phyloP scores from a whole-genome alignment of 1,140 invertebrate species.

The Drosophila kikkawai region DNA sequence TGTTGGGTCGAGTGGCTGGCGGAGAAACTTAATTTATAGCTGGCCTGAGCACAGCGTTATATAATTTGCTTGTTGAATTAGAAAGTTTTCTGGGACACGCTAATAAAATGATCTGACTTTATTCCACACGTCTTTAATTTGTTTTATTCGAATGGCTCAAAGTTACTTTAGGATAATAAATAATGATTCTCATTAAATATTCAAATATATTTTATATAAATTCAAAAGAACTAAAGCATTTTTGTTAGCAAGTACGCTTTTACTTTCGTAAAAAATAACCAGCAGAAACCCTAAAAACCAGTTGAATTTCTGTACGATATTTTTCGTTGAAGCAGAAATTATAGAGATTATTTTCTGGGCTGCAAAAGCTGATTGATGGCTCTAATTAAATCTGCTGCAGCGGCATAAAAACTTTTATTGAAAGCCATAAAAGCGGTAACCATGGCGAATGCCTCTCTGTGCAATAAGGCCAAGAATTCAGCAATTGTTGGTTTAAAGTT shows the following conservation, averaged over 20 bases:
- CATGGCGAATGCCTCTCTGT: slow-evolving; percentile 9
- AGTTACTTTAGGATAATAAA: neutral
- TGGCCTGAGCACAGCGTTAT: neutral
- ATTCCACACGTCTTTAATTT: slow-evolving; percentile 19
- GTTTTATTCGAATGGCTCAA: neutral
- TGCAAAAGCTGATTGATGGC: slow-evolving; percentile 69
- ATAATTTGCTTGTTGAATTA: slow-evolving; percentile 15
- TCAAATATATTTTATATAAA: no score
- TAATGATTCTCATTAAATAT: neutral
- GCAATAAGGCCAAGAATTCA: slow-evolving; percentile 24
- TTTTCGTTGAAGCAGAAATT: slow-evolving; percentile 43
- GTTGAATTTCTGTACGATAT: slow-evolving; percentile 4
- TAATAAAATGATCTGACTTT: slow-evolving; percentile 13
- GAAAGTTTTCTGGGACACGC: slow-evolving; percentile 3
- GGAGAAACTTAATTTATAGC: slow-evolving; percentile 44
- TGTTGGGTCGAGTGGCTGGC: slow-evolving; percentile 2
- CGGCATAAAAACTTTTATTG: slow-evolving; percentile 72
- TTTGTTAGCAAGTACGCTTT: neutral
- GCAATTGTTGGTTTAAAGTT: slow-evolving; percentile 63
- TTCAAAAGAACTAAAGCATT: neutral
- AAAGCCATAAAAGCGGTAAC: slow-evolving; percentile 59
- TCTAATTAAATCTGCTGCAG: slow-evolving; percentile 72
- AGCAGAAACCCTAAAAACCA: slow-evolving; percentile 37
- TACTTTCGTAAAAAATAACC: slow-evolving; percentile 26
- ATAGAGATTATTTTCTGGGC: slow-evolving; percentile 58